A percentile compares a stretch with the other conserved stretches of the same genome.
phyloP scores from a whole-genome alignment of 2,113 vertebrate genomes.

The Stictonetta naevosa region DNA sequence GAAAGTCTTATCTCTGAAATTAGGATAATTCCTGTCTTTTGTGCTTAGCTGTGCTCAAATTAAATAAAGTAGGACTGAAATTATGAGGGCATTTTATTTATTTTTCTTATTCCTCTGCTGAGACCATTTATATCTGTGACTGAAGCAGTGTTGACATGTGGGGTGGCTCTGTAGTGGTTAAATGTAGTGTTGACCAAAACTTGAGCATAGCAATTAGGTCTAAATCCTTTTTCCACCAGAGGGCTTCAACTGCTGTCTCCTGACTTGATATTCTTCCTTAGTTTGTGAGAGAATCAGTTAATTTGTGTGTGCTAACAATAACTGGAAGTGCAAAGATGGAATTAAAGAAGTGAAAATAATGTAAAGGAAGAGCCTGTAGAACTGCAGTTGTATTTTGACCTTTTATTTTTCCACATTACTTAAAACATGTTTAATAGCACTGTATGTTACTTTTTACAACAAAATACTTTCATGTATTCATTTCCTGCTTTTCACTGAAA shows the following conservation, averaged over 20 bases:
- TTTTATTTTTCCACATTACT: conserved; percentile 63
- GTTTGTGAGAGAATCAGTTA: not conserved
- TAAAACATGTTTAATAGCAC: conserved; percentile 50
- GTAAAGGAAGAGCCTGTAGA: conserved; percentile 43
- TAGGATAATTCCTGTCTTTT: not conserved
- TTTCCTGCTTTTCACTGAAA: conserved; percentile 18
- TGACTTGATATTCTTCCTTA: not conserved
- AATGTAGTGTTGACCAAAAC: not conserved
- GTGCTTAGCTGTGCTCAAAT: not conserved
- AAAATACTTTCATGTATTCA: conserved; percentile 46
- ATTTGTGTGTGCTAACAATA: not conserved
- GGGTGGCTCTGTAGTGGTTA: not conserved
- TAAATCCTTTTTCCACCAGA: not conserved
- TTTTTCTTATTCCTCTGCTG: not conserved
- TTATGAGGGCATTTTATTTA: not conserved
- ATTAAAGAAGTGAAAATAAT: not conserved
- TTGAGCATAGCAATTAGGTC: not conserved
- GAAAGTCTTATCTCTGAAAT: not conserved
- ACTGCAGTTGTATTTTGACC: conserved; percentile 15
- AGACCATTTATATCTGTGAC: not conserved
- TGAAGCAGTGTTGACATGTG: not conserved
- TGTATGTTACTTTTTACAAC: conserved; percentile 59
- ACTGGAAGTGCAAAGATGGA: not conserved
- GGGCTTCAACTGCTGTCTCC: not conserved
- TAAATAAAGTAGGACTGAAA: not conserved